These are phyloP conservation scores for Tethea ocularis DNA, from an alignment of 2,888 invertebrate genomes.

Conservation along the genomic window DNA sequence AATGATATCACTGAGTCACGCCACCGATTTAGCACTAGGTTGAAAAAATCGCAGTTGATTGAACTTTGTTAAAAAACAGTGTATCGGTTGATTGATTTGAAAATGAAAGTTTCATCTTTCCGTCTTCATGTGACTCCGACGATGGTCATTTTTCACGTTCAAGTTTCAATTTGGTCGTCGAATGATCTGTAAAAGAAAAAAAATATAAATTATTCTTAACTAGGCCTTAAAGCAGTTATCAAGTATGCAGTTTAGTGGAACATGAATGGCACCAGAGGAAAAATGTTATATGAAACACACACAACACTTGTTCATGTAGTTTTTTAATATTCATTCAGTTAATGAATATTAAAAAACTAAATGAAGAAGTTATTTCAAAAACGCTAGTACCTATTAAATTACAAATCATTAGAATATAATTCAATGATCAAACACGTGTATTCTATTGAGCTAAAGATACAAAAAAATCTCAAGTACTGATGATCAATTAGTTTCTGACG, in stretches of 20 bases:
- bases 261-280: slow-evolving; percentile 40
- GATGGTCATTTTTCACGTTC: slow-evolving; percentile 46
- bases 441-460: slow-evolving; percentile 49
- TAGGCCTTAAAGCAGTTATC: slow-evolving; percentile 27
- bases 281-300: slow-evolving; percentile 40
- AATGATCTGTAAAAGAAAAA: slow-evolving; percentile 54
- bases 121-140: slow-evolving; percentile 55
- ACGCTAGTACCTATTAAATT: neutral
- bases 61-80: slow-evolving; percentile 37
- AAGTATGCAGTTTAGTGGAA: slow-evolving; percentile 26
- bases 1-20: slow-evolving; percentile 51
- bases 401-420: neutral
- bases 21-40: slow-evolving; percentile 46
- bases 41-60: slow-evolving; percentile 44
- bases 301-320: too few species aligned
- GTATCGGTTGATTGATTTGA: slow-evolving; percentile 26
- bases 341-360: too few species aligned
- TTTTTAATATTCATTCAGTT: too few species aligned
- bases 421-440: slow-evolving; percentile 35
- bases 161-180: slow-evolving; percentile 23
- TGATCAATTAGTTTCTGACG: slow-evolving; percentile 78
- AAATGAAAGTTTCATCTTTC: slow-evolving; percentile 34
- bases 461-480: slow-evolving; percentile 58
- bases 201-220: slow-evolving; percentile 39
- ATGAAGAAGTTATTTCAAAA: neutral